phyloP scores from a whole-genome alignment of 2,113 vertebrate genomes.

The Petrocephalus zakoni region DNA sequence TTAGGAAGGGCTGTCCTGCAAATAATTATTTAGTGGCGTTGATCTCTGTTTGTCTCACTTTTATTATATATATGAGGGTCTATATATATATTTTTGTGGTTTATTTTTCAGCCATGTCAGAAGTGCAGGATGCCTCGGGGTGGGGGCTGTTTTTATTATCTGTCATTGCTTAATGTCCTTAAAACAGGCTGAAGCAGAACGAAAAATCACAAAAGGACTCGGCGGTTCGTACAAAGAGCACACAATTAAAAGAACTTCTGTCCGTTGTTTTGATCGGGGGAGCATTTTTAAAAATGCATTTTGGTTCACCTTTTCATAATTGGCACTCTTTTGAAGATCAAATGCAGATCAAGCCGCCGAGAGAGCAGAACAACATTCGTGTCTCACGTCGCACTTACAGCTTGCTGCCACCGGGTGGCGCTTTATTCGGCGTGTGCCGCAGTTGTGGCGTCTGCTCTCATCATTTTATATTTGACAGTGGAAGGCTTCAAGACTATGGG shows the following conservation, averaged over 20 bases:
- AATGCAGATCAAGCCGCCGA: background rate
- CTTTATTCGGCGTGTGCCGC: background rate
- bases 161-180: background rate
- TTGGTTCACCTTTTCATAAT: background rate
- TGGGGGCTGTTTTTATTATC: background rate
- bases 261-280: background rate
- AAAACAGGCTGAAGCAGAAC: background rate
- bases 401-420: background rate
- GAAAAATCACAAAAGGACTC: background rate
- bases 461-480: background rate
- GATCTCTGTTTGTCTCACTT: constrained; percentile 1
- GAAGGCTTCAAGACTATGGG: background rate
- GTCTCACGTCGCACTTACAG: background rate
- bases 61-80: background rate
- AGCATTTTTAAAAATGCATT: background rate
- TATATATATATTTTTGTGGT: background rate
- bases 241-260: background rate
- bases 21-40: constrained; percentile 28
- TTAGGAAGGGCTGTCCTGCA: constrained; percentile 51
- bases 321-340: background rate
- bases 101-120: constrained; percentile 26
- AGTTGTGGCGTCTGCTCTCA: background rate
- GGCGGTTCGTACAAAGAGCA: background rate
- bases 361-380: background rate
- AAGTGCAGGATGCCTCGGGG: constrained; percentile 1